Evolutionary conservation across 2,888 invertebrate species (phyloP).

Genomic region (Drosophila fulvimacula): DNA sequence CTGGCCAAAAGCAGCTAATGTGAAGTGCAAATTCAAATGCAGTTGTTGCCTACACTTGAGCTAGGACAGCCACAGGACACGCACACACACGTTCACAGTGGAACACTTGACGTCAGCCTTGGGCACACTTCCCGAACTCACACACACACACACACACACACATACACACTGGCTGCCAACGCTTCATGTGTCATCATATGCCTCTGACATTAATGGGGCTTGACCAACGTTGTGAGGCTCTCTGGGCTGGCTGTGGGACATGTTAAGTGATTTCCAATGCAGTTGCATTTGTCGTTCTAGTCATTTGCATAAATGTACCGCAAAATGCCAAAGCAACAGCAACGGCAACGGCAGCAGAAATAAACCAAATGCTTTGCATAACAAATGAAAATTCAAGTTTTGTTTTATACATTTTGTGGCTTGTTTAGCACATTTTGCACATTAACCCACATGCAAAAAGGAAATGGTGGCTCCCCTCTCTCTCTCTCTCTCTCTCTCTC

Average conservation of each 20-base stretch:
- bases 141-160: slow-evolving; percentile 11
- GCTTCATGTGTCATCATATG: slow-evolving; percentile 30
- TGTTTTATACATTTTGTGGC: slow-evolving; percentile 46
- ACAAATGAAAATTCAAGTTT: slow-evolving; percentile 60
- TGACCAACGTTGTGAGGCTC: slow-evolving; percentile 2
- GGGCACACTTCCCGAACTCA: slow-evolving; percentile 17
- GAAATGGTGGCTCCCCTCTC: slow-evolving; percentile 11
- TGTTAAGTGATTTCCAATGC: slow-evolving; percentile 76
- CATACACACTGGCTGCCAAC: not conserved
- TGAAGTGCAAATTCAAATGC: slow-evolving; percentile 62
- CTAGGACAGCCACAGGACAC: slow-evolving; percentile 43
- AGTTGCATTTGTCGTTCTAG: slow-evolving; percentile 62
- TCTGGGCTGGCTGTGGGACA: not conserved
- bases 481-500: slow-evolving; percentile 4
- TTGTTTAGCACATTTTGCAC: slow-evolving; percentile 74
- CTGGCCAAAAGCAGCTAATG: slow-evolving; percentile 40
- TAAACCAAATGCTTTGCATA: slow-evolving; percentile 23
- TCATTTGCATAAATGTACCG: slow-evolving; percentile 66
- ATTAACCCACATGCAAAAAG: slow-evolving; percentile 68
- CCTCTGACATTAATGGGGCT: slow-evolving; percentile 51
- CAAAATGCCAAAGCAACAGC: slow-evolving; percentile 44
- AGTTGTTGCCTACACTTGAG: slow-evolving; percentile 47
- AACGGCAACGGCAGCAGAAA: slow-evolving; percentile 1
- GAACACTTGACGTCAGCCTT: slow-evolving; percentile 46
- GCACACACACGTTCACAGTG: not conserved